phyloP scores from a whole-genome alignment of 2,113 vertebrate genomes.

The Puma concolor region DNA sequence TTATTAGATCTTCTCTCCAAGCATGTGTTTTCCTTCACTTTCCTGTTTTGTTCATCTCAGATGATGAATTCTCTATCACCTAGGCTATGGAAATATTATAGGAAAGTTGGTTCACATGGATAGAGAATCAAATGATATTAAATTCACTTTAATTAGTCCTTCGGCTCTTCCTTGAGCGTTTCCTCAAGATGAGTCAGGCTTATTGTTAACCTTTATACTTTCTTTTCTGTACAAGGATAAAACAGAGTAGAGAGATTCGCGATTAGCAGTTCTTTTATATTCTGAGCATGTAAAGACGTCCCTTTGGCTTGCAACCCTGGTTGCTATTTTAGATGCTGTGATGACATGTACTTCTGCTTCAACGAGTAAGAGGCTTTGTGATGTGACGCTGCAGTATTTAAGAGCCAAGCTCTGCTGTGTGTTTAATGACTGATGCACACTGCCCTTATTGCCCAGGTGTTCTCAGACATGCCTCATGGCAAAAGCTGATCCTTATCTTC shows the following conservation, averaged over 20 bases:
- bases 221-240: background rate
- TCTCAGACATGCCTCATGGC: background rate
- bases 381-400: background rate
- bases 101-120: background rate
- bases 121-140: background rate
- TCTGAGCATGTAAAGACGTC: background rate
- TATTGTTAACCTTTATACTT: background rate
- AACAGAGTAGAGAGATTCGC: background rate
- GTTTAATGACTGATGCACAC: background rate
- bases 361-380: background rate
- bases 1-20: background rate
- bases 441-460: background rate
- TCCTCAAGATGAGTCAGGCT: background rate
- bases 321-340: background rate
- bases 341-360: background rate
- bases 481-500: background rate
- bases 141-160: background rate
- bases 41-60: background rate
- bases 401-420: background rate
- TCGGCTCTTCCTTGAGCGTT: slow-evolving; percentile 11
- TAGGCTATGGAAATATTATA: background rate
- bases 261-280: background rate
- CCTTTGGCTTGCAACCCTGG: background rate
- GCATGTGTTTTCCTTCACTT: background rate
- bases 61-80: background rate